Evolutionary conservation across 2,113 vertebrate genomes (phyloP).

Genomic region (Cyphomyrus plagiostoma): DNA sequence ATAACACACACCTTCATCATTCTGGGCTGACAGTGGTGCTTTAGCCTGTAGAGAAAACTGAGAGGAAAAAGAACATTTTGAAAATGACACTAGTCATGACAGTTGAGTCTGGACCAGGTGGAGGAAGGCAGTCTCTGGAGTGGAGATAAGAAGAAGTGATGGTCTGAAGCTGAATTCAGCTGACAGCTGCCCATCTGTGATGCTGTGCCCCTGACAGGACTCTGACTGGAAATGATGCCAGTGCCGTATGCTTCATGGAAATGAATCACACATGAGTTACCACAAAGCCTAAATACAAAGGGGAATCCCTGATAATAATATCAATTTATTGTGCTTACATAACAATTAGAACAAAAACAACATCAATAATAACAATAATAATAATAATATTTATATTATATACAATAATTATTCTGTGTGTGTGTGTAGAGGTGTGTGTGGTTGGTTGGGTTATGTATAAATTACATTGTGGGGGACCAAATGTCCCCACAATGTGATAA

Average conservation of each 20-base stretch:
- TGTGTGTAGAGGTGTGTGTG: not conserved
- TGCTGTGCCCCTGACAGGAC: constrained; percentile 7
- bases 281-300: not conserved
- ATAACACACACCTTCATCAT: not conserved
- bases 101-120: not conserved
- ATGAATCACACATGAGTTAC: not conserved
- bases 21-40: not conserved
- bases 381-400: not conserved
- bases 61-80: not conserved
- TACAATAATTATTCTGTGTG: not conserved
- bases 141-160: constrained; percentile 17
- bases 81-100: constrained; percentile 3
- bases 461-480: not conserved
- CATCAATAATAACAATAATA: not conserved
- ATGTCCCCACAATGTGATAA: not conserved
- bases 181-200: constrained; percentile 34
- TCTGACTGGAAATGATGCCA: constrained; percentile 3
- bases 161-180: constrained; percentile 19
- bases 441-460: not conserved
- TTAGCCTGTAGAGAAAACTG: too few relatives aligned
- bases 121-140: constrained; percentile 14
- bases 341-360: not conserved
- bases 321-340: not conserved
- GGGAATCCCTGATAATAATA: too few relatives aligned
- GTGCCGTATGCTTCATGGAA: constrained; percentile 18